Base-by-base conservation (phyloP, 2,888 invertebrate species). In the Aphidoletes aphidimyza region DNA sequence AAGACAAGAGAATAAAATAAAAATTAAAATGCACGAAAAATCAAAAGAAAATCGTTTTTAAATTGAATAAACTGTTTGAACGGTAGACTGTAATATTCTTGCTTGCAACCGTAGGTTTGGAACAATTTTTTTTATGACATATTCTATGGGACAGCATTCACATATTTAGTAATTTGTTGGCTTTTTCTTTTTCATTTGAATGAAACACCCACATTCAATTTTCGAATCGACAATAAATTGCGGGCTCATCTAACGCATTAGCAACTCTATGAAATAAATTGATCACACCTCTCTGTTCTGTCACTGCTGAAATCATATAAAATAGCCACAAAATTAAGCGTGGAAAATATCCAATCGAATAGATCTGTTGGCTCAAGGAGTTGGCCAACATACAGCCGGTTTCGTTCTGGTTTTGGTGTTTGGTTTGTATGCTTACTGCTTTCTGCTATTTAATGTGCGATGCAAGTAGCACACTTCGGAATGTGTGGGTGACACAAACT, bases 51-150 rank as follows among this genome's bases (percentile, higher is more conserved):
- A 14, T 54, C 19, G 6, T 6, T 54, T 54, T 42, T 19, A 19
- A 54, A 54, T 54, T 54, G 54, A 54, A 54, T 54, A n/a, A n/a
- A 54, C 22, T 54, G 19, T 54, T 54, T 19, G 54, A n/a, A 54
- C 54, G 54, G 3, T 54, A 8, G 17, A 54, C 22, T 19, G 5
- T 11, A 11, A 14, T 5, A 54, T 54, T 19, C 17, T n/a, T 54
- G 54, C 17, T 54, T 8, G 54, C 54, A 54, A n/a, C n/a, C n/a
- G 54, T 19, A n/a, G 6, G 9, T n/a, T 54, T 17, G 19, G 54
- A n/a, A 54, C 17, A 14, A 11, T 54, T 54, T n/a, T 54, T 42
- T 42, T 42, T 14, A 42, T n/a, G 42, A 6, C 42, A 14, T 9
- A 9, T 42, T 42, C 42, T 9, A 14, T 42, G 14, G 6, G 42